Percentiles rank a stretch among this genome's conserved stretches.
Conservation (phyloP, 2,113 vertebrate species). For the Podarcis muralis region DNA sequence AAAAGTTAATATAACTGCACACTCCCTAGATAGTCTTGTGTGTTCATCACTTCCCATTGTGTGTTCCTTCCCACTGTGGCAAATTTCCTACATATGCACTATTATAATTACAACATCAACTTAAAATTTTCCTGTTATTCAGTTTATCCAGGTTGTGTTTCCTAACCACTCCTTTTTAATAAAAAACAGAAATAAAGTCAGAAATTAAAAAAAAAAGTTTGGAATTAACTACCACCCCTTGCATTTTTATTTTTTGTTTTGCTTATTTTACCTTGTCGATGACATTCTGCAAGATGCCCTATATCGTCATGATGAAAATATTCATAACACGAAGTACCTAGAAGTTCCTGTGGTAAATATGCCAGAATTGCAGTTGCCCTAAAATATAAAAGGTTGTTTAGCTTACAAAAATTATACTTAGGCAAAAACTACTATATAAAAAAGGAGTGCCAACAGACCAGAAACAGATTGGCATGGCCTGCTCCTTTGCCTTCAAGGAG, state of each 20-base stretch:
- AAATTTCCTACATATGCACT: neutral
- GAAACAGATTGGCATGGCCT: neutral
- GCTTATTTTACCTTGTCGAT: conserved; percentile 87
- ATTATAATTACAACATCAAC: neutral
- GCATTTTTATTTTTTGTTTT: too few relatives aligned
- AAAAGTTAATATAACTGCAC: neutral
- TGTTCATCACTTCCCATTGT: neutral
- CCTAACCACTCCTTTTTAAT: neutral
- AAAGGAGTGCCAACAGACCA: neutral
- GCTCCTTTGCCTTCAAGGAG: neutral
- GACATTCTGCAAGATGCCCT: conserved; percentile 93
- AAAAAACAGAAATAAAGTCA: neutral
- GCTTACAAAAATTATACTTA: neutral
- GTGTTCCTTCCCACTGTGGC: neutral
- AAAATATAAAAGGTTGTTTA: conserved; percentile 11
- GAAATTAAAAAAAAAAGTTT: neutral
- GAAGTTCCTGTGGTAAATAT: conserved; percentile 96
- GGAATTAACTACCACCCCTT: too few relatives aligned
- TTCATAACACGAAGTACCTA: conserved; percentile 98
- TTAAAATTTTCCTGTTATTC: neutral
- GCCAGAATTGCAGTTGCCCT: conserved; percentile 97
- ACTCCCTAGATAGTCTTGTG: neutral
- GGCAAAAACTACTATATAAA: neutral
- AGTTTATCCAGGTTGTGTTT: neutral
- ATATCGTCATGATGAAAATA: conserved; percentile 99